Evolutionary conservation across 1,140 invertebrate genomes (phyloP), one percentile per base, ranked within the genome.

Genomic region (Hetaerina americana): DNA sequence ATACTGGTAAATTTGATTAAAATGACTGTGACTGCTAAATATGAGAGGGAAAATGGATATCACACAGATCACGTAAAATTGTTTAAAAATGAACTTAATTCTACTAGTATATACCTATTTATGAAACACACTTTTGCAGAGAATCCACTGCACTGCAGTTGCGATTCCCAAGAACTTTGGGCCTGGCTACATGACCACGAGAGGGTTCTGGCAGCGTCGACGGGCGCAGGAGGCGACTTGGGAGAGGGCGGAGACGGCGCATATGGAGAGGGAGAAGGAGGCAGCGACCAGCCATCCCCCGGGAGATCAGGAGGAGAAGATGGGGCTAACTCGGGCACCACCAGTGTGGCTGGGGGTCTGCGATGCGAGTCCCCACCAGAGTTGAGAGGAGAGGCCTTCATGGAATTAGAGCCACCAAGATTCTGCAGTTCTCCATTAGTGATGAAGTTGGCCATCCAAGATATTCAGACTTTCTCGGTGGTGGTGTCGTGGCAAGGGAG

Each of bases 401-500:
- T 92, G 22, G 87, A 89, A 72, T 83, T 94, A 75, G 88, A 91
- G 76, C 88, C 92, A 8, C 87, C 89, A 73, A 86, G 89, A 76
- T 91, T 96, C 77, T 96, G 93, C 78, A 89, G 92, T 72, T 84
- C 89, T 69, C 92, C 92, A 5, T 82, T 93, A 74, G 87, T 95
- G 73, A 83, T 90, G 66, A 89, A 91, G 79, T 83, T 96, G 26
- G 90, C 90, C 72, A 92, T 94, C 74, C 89, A 92, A 81, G 92
- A 94, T 79, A 91, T 95, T 29, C 91, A 94, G 80, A 91, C 92
- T 1, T 92, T 90, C 80, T 92, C 90, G n/a, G 88, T 95, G 29
- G 82, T 93, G 70, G 90, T 95, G 15, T 90, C 91, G 70, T 95
- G 93, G 93, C 90, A 94, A 78, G 92, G 92, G 75, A 86, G 92